Evolutionary conservation across 2,113 vertebrate species (phyloP).

Genomic region (Istiophorus platypterus): DNA sequence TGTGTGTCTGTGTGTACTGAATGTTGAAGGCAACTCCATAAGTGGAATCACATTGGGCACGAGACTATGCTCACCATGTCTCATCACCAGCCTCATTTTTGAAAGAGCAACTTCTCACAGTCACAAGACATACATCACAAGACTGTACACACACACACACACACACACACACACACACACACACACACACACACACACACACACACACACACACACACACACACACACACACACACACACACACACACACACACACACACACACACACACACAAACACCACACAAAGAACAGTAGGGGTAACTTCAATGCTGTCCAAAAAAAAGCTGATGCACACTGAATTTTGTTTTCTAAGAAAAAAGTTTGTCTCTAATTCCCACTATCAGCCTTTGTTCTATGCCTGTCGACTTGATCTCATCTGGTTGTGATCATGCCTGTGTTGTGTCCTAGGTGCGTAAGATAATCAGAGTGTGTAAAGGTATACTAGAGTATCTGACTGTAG

Average conservation of each 20-base stretch:
- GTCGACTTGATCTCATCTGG: not conserved
- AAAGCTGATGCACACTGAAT: constrained; percentile 24
- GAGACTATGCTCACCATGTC: constrained; percentile 56
- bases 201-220: constrained; percentile 45
- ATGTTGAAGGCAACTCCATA: constrained; percentile 55
- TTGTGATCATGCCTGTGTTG: constrained; percentile 43
- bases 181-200: constrained; percentile 45
- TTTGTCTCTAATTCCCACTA: not conserved
- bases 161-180: constrained; percentile 21
- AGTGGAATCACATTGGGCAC: constrained; percentile 74
- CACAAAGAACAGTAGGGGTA: constrained; percentile 44
- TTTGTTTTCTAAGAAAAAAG: constrained; percentile 9
- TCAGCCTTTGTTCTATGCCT: not conserved
- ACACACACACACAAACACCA: constrained; percentile 28
- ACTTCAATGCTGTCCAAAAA: constrained; percentile 27
- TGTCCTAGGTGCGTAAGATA: constrained; percentile 94
- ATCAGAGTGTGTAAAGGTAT: constrained; percentile 99
- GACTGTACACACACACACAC: constrained; percentile 51
- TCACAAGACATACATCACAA: constrained; percentile 83
- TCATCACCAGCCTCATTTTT: constrained; percentile 68
- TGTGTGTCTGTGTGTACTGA: not conserved
- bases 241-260: constrained; percentile 4
- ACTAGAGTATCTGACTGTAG: constrained; percentile 97
- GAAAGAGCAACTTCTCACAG: constrained; percentile 57
- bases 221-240: constrained; percentile 11